Percentiles rank a stretch among this genome's conserved stretches.
Conservation (phyloP, 2,797 vertebrate species). For the Acanthurus leucopareius region DNA sequence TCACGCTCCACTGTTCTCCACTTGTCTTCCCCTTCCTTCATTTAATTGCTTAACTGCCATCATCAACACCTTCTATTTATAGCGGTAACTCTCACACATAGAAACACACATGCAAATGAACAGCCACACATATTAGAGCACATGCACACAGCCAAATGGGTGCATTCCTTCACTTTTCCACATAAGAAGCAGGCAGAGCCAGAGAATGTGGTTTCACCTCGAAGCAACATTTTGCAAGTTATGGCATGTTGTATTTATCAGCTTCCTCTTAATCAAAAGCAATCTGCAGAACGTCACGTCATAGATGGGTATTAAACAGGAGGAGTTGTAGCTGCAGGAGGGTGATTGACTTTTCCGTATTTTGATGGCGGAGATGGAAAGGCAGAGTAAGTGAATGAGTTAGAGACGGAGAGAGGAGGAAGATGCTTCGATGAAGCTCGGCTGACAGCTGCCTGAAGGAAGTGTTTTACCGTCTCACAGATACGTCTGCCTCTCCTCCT, state of each 20-base stretch:
- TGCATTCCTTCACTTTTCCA: conserved; percentile 47
- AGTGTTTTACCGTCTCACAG: conserved; percentile 65
- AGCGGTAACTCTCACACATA: conserved; percentile 71
- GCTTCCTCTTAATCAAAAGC: conserved; percentile 69
- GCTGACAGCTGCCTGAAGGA: conserved; percentile 78
- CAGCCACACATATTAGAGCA: conserved; percentile 44
- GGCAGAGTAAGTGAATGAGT: conserved; percentile 49
- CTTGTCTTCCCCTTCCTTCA: conserved; percentile 42
- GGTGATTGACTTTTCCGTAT: conserved; percentile 69
- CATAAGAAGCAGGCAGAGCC: not conserved
- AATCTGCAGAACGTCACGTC: conserved; percentile 57
- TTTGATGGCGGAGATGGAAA: conserved; percentile 54
- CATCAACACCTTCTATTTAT: conserved; percentile 83
- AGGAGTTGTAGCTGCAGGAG: conserved; percentile 60
- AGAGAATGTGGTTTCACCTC: conserved; percentile 13
- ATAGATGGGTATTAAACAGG: conserved; percentile 59
- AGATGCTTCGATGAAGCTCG: conserved; percentile 62
- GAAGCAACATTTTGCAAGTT: conserved; percentile 51
- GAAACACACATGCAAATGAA: conserved; percentile 70
- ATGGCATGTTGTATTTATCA: conserved; percentile 50
- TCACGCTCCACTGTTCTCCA: conserved; percentile 32
- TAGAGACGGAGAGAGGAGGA: conserved; percentile 46
- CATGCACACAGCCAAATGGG: conserved; percentile 16
- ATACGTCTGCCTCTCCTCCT: conserved; percentile 38
- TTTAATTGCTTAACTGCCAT: conserved; percentile 66